phyloP scores from a whole-genome alignment of 1,140 invertebrate genomes.

The Panulirus ornatus region DNA sequence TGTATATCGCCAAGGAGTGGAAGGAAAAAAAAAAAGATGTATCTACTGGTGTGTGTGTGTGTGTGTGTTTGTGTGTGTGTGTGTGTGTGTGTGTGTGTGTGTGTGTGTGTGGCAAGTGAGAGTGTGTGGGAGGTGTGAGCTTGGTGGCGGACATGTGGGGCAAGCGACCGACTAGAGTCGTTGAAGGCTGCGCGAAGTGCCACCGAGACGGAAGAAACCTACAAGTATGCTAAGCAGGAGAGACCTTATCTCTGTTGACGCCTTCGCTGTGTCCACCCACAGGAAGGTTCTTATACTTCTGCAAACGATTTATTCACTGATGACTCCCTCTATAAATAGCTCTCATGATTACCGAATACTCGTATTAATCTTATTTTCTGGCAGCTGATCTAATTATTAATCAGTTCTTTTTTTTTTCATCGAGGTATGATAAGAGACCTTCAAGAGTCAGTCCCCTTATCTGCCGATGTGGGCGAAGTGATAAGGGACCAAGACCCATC shows the following conservation, averaged over 20 bases:
- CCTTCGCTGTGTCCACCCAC: background rate
- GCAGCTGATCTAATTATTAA: too few relatives aligned
- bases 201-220: conserved; percentile 36
- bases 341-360: too few relatives aligned
- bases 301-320: too few relatives aligned
- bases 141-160: conserved; percentile 15
- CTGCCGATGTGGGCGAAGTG: too few relatives aligned
- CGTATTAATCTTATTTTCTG: too few relatives aligned
- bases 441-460: too few relatives aligned
- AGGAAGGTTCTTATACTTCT: background rate
- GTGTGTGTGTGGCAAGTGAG: background rate
- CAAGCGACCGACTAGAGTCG: conserved; percentile 20
- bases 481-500: too few relatives aligned
- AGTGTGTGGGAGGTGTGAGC: conserved; percentile 9
- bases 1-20: background rate
- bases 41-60: background rate
- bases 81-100: background rate
- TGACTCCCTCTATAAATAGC: too few relatives aligned
- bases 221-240: conserved; percentile 9
- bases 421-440: too few relatives aligned
- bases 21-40: too few relatives aligned
- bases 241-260: background rate
- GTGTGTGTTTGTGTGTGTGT: background rate
- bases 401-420: too few relatives aligned
- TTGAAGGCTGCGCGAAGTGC: conserved; percentile 22